Conservation (phyloP, 2,113 vertebrate species). For the Anser brachyrhynchus region DNA sequence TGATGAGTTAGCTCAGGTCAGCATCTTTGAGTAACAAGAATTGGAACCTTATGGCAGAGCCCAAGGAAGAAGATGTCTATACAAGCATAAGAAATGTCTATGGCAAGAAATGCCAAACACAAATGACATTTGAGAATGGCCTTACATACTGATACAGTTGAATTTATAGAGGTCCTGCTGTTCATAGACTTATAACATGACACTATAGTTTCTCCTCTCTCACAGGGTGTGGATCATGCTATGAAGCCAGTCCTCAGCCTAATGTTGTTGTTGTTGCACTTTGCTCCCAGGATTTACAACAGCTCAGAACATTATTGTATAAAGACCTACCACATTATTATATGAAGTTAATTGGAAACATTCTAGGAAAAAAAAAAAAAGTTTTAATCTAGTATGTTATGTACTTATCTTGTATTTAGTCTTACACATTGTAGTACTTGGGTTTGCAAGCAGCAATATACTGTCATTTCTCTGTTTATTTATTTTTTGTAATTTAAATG, state of each 20-base stretch:
- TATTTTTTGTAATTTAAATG: background rate
- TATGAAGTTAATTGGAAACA: background rate
- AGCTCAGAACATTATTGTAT: background rate
- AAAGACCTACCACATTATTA: background rate
- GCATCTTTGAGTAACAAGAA: background rate
- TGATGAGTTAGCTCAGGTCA: background rate
- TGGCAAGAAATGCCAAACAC: background rate
- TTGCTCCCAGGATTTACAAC: background rate
- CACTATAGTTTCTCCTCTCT: background rate
- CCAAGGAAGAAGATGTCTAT: background rate
- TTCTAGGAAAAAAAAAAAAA: background rate
- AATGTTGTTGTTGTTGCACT: background rate
- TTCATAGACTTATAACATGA: background rate
- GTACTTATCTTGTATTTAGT: conserved; percentile 66
- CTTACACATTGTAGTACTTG: conserved; percentile 31
- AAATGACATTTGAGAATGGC: background rate
- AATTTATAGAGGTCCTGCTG: background rate
- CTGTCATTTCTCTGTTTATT: background rate
- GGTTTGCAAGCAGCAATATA: background rate
- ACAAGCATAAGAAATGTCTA: background rate
- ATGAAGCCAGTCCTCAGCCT: background rate
- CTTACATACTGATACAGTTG: background rate
- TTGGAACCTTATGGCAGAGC: background rate
- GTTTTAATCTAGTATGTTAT: conserved; percentile 41
- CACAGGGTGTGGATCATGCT: background rate